phyloP scores from a whole-genome alignment of 2,113 vertebrate genomes.

The Anoplopoma fimbria region DNA sequence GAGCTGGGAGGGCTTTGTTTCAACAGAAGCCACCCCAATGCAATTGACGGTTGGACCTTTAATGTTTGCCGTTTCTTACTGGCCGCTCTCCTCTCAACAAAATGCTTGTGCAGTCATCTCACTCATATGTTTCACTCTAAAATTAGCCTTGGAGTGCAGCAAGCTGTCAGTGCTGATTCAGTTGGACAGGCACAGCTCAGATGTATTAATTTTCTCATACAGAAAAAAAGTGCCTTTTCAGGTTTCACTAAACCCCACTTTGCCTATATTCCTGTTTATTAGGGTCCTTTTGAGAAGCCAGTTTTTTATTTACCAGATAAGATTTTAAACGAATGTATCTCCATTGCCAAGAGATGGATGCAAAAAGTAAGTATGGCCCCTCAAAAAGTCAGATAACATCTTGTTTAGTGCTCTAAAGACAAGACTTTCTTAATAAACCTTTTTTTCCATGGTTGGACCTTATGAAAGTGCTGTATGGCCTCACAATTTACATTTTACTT shows the following conservation, averaged over 20 bases:
- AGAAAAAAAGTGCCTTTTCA: conserved; percentile 72
- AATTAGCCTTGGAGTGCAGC: conserved; percentile 65
- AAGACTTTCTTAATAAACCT: conserved; percentile 56
- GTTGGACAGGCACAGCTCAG: conserved; percentile 61
- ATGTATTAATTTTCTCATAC: conserved; percentile 67
- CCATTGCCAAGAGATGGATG: conserved; percentile 28
- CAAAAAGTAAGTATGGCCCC: conserved; percentile 19
- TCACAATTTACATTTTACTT: conserved; percentile 73
- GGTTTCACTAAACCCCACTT: conserved; percentile 55
- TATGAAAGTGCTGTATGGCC: conserved; percentile 58
- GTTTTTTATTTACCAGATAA: conserved; percentile 32
- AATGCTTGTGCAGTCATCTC: conserved; percentile 56
- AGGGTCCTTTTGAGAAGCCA: conserved; percentile 55
- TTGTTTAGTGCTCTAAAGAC: conserved; percentile 53
- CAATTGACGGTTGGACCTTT: conserved; percentile 59
- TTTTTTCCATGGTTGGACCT: conserved; percentile 61
- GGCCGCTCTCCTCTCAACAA: conserved; percentile 42
- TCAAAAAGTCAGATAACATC: conserved; percentile 44
- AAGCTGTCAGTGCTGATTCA: conserved; percentile 66
- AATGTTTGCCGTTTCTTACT: conserved; percentile 54
- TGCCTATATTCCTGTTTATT: conserved; percentile 59
- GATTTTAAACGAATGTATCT: conserved; percentile 48
- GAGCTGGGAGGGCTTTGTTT: conserved; percentile 56
- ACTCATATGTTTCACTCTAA: conserved; percentile 67
- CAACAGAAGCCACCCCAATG: conserved; percentile 58